Evolutionary conservation across 2,888 invertebrate genomes (phyloP).

Genomic region (Quadriops clusia): DNA sequence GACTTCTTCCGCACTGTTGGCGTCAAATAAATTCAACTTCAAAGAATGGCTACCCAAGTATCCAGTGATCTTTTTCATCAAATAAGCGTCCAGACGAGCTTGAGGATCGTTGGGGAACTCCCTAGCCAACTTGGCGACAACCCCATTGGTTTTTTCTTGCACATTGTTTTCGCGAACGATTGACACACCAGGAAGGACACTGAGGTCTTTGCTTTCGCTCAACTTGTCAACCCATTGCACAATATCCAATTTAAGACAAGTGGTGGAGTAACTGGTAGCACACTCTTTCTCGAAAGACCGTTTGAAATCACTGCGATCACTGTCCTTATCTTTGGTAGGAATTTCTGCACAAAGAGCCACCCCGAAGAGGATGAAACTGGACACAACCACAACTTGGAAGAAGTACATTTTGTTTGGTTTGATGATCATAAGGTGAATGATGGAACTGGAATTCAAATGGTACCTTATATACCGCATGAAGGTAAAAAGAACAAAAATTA

Average conservation of each 20-base stretch:
- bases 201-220: slow-evolving; percentile 56
- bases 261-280: slow-evolving; percentile 49
- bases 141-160: slow-evolving; percentile 44
- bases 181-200: slow-evolving; percentile 61
- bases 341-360: too few relatives aligned
- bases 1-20: slow-evolving; percentile 30
- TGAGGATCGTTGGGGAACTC: slow-evolving; percentile 66
- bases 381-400: too few relatives aligned
- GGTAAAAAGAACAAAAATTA: too few relatives aligned
- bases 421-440: too few relatives aligned
- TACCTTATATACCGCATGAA: too few relatives aligned
- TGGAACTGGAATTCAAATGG: too few relatives aligned
- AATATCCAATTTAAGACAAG: slow-evolving; percentile 68
- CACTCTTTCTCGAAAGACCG: slow-evolving; percentile 40
- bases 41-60: slow-evolving; percentile 64
- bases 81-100: slow-evolving; percentile 61
- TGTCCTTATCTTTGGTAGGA: slow-evolving; percentile 14
- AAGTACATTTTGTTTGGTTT: too few relatives aligned
- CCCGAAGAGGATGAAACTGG: too few relatives aligned
- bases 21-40: slow-evolving; percentile 57
- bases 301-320: slow-evolving; percentile 28
- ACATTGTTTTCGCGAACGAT: slow-evolving; percentile 55
- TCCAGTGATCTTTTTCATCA: slow-evolving; percentile 56
- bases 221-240: slow-evolving; percentile 64
- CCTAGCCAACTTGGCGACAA: slow-evolving; percentile 63